Conservation (phyloP, 2,113 vertebrate species). For the Centropus bengalensis region DNA sequence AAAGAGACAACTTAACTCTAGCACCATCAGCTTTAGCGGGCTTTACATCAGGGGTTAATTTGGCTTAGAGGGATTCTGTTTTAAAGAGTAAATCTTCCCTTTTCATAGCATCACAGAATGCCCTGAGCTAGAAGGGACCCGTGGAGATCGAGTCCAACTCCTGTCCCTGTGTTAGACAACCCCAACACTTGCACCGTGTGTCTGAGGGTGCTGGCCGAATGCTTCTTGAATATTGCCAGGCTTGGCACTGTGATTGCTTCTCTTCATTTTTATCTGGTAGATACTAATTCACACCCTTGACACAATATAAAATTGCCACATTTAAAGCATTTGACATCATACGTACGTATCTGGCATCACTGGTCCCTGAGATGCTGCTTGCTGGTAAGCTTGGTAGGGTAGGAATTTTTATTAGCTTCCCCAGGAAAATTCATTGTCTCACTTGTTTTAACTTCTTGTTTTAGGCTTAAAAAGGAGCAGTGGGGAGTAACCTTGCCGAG, state of each 20-base stretch:
- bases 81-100: neutral
- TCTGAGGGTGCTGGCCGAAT: no score
- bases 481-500: neutral
- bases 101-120: neutral
- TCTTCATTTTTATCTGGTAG: neutral
- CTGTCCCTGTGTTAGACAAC: no score
- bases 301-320: neutral
- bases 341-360: neutral
- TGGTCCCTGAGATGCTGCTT: neutral
- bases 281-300: neutral
- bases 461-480: neutral
- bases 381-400: neutral
- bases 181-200: no score
- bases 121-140: no score
- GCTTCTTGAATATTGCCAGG: no score
- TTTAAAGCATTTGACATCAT: neutral
- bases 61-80: neutral
- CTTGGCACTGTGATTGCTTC: no score
- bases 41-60: neutral
- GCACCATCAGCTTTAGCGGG: neutral
- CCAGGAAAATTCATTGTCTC: neutral
- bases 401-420: constrained; percentile 1
- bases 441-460: neutral
- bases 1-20: neutral
- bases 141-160: no score